Conservation (phyloP, 1,140 invertebrate genomes). For the Hyles euphorbiae region DNA sequence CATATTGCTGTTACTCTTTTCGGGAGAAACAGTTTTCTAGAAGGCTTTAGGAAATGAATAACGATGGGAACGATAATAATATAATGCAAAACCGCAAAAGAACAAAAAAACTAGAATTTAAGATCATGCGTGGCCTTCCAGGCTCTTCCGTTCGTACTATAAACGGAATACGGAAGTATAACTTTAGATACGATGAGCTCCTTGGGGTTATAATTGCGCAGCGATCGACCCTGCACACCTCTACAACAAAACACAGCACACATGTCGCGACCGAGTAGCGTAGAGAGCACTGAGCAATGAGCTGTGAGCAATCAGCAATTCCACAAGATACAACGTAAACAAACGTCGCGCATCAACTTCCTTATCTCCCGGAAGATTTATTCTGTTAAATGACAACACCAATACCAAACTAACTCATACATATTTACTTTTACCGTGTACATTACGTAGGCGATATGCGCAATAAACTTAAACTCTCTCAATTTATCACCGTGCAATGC, state of each 20-base stretch:
- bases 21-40: too few relatives aligned
- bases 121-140: slow-evolving; percentile 42
- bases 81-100: too few relatives aligned
- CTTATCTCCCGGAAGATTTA: slow-evolving; percentile 43
- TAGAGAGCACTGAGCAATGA: too few relatives aligned
- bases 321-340: slow-evolving; percentile 26
- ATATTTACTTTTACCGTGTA: too few relatives aligned
- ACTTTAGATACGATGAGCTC: slow-evolving; percentile 24
- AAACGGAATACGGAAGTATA: slow-evolving; percentile 56
- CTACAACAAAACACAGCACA: slow-evolving; percentile 20
- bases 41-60: too few relatives aligned
- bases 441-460: too few relatives aligned
- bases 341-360: slow-evolving; percentile 34
- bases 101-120: too few relatives aligned
- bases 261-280: not conserved
- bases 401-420: not conserved
- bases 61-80: too few relatives aligned
- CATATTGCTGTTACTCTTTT: too few relatives aligned
- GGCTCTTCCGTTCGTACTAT: slow-evolving; percentile 60
- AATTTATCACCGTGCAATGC: too few relatives aligned
- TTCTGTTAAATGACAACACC: slow-evolving; percentile 25
- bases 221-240: slow-evolving; percentile 7
- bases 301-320: too few relatives aligned
- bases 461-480: too few relatives aligned
- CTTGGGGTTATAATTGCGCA: slow-evolving; percentile 10